Evolutionary conservation across 2,113 vertebrate genomes (phyloP), one percentile per base, ranked within the genome.

Genomic region (Lamprologus lemairii): DNA sequence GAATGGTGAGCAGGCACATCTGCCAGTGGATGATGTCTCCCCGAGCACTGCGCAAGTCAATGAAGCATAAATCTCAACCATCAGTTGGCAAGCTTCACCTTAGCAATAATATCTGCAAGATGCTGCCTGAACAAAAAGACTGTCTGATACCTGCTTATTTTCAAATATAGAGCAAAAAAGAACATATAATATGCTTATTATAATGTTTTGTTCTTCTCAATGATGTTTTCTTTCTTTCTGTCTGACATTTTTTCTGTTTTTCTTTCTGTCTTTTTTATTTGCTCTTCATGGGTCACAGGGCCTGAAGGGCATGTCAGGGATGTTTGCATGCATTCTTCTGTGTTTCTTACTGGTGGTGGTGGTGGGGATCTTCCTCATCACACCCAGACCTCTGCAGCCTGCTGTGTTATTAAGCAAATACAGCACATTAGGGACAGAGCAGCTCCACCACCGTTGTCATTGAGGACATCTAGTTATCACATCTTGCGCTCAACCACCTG

Each of bases 401-500:
- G 93, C 94, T 95, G 94, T 60, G 95, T 93, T 94, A 95, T 95
- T 95, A 95, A 87, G 84, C 91, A 94, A 94, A 94, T 86, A 78
- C 91, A 93, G 93, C 92, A 86, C 94, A 93, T 92, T 88, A 87
- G 93, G 84, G 93, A 92, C 87, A 78, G 92, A 86, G 85, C 82
- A 47, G 86, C 92, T 94, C 84, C 92, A 90, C 88, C 90, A 84
- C 85, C 37, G 94, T 92, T 95, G 94, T 96, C 93, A 91, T 90
- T 26, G 83, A 92, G 93, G 96, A 94, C 95, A 96, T 95, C 96
- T 95, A 96, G 96, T 97, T 96, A 96, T 96, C 93, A 90, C 94
- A 86, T 96, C 95, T 95, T n/a, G 86, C 13, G 85, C 93, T 96
- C 92, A 91, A 91, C 93, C 95, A 95, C 95, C 96, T 94, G 93